Evolutionary conservation across 2,113 vertebrate genomes (phyloP), one percentile per base, ranked within the genome.

Genomic region (Promerops cafer): DNA sequence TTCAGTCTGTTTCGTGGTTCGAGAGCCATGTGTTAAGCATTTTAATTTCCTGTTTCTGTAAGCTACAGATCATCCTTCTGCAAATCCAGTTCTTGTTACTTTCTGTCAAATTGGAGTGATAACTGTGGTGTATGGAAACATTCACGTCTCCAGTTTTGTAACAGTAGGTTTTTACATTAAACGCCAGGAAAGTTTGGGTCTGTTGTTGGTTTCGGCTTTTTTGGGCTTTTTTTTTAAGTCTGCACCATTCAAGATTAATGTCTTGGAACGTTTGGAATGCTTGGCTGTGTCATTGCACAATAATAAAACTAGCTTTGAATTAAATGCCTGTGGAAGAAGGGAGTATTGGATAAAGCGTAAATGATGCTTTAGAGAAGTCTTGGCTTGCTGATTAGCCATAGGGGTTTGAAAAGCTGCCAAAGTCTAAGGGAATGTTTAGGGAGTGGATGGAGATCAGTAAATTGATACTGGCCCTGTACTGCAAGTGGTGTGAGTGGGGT

Each of bases 11-110:
- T 79, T 89, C 69, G 63, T 81, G 45, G 59, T 69, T 57, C 69
- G 40, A 64, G 83, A 90, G 56, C 45, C 50, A n/a, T 24, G 26
- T 79, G 33, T 87, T 56, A 87, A 81, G 37, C 53, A 23, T 85
- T 94, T 89, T 94, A 80, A 65, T 93, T 94, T 96, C 64, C 83
- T 96, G 47, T 91, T 66, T 84, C 42, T 85, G 28, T 83, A 80
- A 82, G 50, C n/a, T 75, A 14, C 11, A 60, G 44, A 35, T 65
- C 69, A 83, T 74, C 63, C 82, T 16, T 82, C 63, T 59, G 63
- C 12, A 70, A 77, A 82, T 74, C 42, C 20, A 61, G 33, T 91
- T 92, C 50, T 66, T 81, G 28, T 77, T 95, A 71, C 59, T 91
- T 90, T 93, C 83, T 96, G 77, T 59, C 69, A 69, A 90, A 37